A percentile compares a stretch with the other conserved stretches of the same genome.
phyloP scores from a whole-genome alignment of 2,113 vertebrate species.

The Perognathus longimembris region DNA sequence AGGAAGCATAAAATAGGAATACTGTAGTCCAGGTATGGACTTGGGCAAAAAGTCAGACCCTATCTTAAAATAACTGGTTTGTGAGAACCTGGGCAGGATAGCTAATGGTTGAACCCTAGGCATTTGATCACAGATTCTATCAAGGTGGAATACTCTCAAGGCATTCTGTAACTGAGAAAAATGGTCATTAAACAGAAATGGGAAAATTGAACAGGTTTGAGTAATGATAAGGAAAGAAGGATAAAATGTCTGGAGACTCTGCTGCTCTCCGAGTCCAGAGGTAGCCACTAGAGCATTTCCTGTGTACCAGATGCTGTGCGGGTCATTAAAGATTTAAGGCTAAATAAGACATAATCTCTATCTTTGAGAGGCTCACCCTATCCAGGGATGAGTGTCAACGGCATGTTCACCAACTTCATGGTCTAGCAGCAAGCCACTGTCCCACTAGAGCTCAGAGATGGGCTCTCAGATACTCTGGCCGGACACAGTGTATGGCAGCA shows the following conservation, averaged over 20 bases:
- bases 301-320: background rate
- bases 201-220: background rate
- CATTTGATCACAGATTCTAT: background rate
- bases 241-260: background rate
- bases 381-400: background rate
- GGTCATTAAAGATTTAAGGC: background rate
- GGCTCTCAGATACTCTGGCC: background rate
- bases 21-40: too few species aligned
- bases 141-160: background rate
- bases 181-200: background rate
- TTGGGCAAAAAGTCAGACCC: too few species aligned
- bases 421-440: background rate
- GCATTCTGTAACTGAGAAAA: constrained; percentile 1
- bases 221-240: background rate
- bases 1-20: too few species aligned
- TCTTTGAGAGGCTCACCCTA: background rate
- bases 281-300: background rate
- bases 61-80: too few species aligned
- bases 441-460: rapidly evolving
- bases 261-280: background rate
- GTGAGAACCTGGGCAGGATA: background rate
- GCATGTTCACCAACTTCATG: background rate
- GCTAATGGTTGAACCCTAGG: background rate
- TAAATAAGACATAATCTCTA: background rate
- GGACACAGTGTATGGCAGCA: rapidly evolving